Conservation (phyloP, 35 echinoderm and acorn worm genomes). For the Lytechinus variegatus region DNA sequence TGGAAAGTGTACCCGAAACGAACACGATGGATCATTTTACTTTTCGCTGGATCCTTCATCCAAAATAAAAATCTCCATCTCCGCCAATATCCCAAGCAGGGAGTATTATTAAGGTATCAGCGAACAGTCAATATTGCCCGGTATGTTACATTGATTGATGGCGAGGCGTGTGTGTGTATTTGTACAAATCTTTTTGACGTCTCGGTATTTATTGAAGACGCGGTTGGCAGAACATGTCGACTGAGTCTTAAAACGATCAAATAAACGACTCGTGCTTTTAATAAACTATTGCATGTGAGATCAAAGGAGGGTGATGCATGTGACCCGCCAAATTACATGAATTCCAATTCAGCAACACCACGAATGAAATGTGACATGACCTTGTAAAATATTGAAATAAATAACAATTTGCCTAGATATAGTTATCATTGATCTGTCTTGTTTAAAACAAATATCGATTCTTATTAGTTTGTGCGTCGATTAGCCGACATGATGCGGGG, state of each 20-base stretch:
- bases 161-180: neutral
- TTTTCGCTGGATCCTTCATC: neutral
- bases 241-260: neutral
- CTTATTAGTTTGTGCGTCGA: too few species aligned
- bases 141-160: neutral
- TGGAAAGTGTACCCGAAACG: neutral
- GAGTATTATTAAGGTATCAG: neutral
- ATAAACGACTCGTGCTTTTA: neutral
- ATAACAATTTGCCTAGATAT: neutral
- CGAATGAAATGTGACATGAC: neutral
- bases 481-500: too few species aligned
- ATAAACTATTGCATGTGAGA: neutral
- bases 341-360: neutral
- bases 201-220: neutral
- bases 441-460: too few species aligned
- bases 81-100: neutral
- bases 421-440: too few species aligned
- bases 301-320: neutral
- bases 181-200: conserved; percentile 7
- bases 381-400: neutral
- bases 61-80: neutral
- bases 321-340: neutral
- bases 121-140: neutral
- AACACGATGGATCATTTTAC: neutral
- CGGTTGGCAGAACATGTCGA: neutral